phyloP scores from a whole-genome alignment of 2,113 vertebrate genomes.

The human (Homo sapiens) region DNA sequence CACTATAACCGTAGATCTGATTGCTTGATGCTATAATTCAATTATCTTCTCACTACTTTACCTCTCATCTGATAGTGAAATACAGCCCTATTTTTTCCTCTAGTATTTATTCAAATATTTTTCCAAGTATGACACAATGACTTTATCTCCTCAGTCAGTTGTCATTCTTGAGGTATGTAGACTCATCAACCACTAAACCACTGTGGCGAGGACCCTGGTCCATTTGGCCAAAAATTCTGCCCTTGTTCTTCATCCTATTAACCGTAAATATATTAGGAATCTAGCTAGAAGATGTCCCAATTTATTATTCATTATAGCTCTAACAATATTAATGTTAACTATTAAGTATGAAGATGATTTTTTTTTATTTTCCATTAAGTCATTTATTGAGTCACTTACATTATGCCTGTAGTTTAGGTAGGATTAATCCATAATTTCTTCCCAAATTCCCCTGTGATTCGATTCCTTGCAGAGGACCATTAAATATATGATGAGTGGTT shows the following conservation, averaged over 20 bases:
- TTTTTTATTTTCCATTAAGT: not conserved
- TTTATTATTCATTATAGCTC: not conserved
- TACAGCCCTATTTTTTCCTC: not conserved
- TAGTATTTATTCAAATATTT: not conserved
- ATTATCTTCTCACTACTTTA: not conserved
- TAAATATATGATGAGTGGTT: not conserved
- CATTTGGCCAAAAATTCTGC: not conserved
- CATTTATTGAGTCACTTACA: not conserved
- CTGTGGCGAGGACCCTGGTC: not conserved
- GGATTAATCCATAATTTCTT: not conserved
- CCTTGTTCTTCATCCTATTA: not conserved
- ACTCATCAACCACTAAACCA: not conserved
- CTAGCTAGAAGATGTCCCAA: not conserved
- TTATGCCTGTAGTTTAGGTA: not conserved
- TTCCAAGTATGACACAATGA: not conserved
- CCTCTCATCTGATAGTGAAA: not conserved
- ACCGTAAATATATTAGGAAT: not conserved
- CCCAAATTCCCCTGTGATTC: not conserved
- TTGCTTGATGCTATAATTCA: not conserved
- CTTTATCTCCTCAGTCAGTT: not conserved
- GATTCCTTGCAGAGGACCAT: not conserved
- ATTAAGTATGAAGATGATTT: not conserved
- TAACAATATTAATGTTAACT: slow-evolving; percentile 20
- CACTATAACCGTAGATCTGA: not conserved
- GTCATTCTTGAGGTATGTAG: not conserved